These are phyloP conservation scores for Blastobasis adustella DNA, from an alignment of 2,888 invertebrate species.

Conservation along the genomic window DNA sequence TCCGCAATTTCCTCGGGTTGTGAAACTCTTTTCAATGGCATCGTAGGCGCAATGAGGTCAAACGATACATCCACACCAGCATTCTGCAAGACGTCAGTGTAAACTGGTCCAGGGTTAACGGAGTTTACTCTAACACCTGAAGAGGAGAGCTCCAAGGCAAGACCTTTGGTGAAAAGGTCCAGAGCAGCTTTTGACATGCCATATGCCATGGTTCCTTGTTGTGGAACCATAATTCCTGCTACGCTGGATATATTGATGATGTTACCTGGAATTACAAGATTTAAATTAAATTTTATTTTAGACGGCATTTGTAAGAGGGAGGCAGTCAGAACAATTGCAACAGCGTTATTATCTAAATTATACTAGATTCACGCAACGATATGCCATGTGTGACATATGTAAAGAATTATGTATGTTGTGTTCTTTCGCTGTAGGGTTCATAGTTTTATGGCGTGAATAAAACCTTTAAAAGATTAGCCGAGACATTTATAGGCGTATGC, in stretches of 20 bases:
- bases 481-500: too few relatives aligned
- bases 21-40: not conserved
- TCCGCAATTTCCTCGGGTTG: not conserved
- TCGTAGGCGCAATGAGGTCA: not conserved
- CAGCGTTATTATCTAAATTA: too few relatives aligned
- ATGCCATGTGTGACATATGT: too few relatives aligned
- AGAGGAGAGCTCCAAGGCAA: conserved; percentile 76
- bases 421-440: too few relatives aligned
- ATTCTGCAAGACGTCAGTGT: conserved; percentile 8
- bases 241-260: not conserved
- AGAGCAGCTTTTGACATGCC: conserved; percentile 81
- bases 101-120: conserved; percentile 82
- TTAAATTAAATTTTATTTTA: not conserved
- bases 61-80: not conserved
- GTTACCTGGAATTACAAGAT: not conserved
- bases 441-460: too few relatives aligned
- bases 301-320: too few relatives aligned
- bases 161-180: conserved; percentile 81
- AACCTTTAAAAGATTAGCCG: too few relatives aligned
- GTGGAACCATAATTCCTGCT: not conserved
- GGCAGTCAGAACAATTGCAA: too few relatives aligned
- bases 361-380: too few relatives aligned
- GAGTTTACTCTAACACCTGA: conserved; percentile 77
- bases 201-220: conserved; percentile 41
- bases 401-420: too few relatives aligned